Evolutionary conservation across 2,888 invertebrate genomes (phyloP).

Genomic region (Epistrophe grossulariae): DNA sequence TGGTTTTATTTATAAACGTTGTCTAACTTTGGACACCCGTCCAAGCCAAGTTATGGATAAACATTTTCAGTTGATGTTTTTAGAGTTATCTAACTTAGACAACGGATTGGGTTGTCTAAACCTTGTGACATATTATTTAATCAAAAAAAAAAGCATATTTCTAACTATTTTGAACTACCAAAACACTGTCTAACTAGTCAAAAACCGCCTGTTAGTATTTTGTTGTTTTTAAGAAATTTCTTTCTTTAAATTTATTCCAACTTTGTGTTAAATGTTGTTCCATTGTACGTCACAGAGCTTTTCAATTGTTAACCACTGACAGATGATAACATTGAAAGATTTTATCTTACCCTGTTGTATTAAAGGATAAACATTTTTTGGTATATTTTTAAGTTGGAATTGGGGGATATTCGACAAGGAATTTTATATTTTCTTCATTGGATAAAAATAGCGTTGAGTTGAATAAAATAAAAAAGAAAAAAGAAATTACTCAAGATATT

Average conservation of each 20-base stretch:
- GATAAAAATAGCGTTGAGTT: conserved; percentile 5
- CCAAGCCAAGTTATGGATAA: too few relatives aligned
- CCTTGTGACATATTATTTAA: too few relatives aligned
- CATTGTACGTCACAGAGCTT: conserved; percentile 4
- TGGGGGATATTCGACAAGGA: conserved; percentile 9
- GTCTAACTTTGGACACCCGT: too few relatives aligned
- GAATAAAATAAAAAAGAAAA: too few relatives aligned
- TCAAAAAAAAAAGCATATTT: too few relatives aligned
- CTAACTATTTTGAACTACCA: too few relatives aligned
- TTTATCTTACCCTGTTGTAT: conserved; percentile 29
- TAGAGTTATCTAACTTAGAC: too few relatives aligned
- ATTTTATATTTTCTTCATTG: conserved; percentile 17
- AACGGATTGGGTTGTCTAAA: too few relatives aligned
- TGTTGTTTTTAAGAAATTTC: neutral
- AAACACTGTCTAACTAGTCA: too few relatives aligned
- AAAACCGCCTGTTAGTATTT: too few relatives aligned
- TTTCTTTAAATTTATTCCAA: neutral
- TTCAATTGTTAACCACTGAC: conserved; percentile 42
- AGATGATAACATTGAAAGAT: conserved; percentile 41
- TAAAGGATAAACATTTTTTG: conserved; percentile 20
- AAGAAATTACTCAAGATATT: neutral
- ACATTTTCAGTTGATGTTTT: too few relatives aligned
- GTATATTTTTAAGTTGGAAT: conserved; percentile 14
- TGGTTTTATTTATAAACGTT: too few relatives aligned
- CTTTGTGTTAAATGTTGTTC: neutral